A percentile compares a stretch with the other conserved stretches of the same genome.
phyloP scores from a whole-genome alignment of 2,113 vertebrate genomes.

The Drymodes brunneopygia region DNA sequence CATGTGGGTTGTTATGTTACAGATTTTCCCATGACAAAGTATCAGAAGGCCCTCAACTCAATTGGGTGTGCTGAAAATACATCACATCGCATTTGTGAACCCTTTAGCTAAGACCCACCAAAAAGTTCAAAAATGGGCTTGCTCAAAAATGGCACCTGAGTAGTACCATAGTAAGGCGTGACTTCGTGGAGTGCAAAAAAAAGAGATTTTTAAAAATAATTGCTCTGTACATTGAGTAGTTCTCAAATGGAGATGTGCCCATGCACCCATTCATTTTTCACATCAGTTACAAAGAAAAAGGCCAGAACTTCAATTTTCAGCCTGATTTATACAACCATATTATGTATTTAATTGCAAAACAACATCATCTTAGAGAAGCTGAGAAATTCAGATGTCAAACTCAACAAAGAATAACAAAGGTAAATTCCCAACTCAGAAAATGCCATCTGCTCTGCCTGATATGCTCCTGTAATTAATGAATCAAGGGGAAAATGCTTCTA shows the following conservation, averaged over 20 bases:
- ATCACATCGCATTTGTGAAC: not conserved
- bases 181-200: not conserved
- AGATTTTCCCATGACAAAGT: not conserved
- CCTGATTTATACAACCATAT: not conserved
- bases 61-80: rapidly evolving
- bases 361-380: not conserved
- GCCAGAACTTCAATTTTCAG: not conserved
- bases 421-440: conserved; percentile 15
- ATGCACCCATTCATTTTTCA: not conserved
- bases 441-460: not conserved
- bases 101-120: not conserved
- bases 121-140: not conserved
- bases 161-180: not conserved
- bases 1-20: rapidly evolving
- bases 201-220: not conserved
- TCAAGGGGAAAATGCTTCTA: not conserved
- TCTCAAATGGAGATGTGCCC: not conserved
- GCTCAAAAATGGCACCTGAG: not conserved
- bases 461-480: not conserved
- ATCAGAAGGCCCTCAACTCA: not conserved
- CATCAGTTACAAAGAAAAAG: not conserved
- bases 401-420: not conserved
- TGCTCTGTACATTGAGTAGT: not conserved
- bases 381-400: not conserved
- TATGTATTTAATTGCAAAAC: not conserved